Base-by-base conservation (phyloP, 2,888 invertebrate species). In the Heliconius ismenius region DNA sequence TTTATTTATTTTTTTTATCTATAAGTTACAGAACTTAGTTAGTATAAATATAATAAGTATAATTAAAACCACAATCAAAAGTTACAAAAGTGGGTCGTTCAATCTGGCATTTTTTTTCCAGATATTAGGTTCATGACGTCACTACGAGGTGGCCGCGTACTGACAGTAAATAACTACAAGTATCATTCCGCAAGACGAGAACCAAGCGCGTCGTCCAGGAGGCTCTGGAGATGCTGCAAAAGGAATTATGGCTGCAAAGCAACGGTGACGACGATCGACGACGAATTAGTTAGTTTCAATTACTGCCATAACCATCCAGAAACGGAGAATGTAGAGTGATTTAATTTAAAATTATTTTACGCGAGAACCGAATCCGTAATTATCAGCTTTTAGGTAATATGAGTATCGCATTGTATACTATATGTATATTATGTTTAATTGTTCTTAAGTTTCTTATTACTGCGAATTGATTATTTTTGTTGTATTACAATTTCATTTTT, bases 221-320 rank as follows among this genome's bases (percentile, higher is more conserved):
- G 36, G 9, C 49, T 73, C 2, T 78, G 76, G 78, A 73, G 74
- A 26, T 78, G 78, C 65, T 73, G 73, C 1, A 73, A 74, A 54
- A 76, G 76, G 24, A 77, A 80, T 58, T 63, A 65, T 15, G 87
- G 88, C 1, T 89, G 89, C 78, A 86, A 80, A 70, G 87, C 88
- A 1, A 82, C 81, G 13, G 84, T 86, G 2, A 83, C 86, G 3
- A 88, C 89, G 0, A 73, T 84, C 0, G 78, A 82, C 3, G 80
- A 82, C 24, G 64, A 81, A n/a, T 81, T 89, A 3, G 80, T 88
- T 15, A 83, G 81, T n/a, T 81, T 79, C 62, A 76, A 80, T 10
- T 75, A 83, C 58, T 76, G 74, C 13, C 88, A 89, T 75, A 87
- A 86, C 67, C 87, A 88, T 60, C 63, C 15, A 10, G 36, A 73